phyloP scores from a whole-genome alignment of 2,888 invertebrate species.

The Dryobotodes eremita region DNA sequence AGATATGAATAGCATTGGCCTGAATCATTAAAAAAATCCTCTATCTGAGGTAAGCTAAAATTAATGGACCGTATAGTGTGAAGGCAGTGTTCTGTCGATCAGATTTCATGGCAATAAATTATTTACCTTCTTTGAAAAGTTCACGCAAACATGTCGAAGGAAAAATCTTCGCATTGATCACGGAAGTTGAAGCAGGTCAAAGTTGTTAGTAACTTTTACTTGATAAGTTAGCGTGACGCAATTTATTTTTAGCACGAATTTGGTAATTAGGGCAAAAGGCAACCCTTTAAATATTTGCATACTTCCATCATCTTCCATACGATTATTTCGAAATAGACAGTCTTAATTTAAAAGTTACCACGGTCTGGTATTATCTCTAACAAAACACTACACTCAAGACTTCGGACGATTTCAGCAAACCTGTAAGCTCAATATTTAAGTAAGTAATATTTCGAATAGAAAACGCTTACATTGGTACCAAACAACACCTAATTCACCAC shows the following conservation, averaged over 20 bases:
- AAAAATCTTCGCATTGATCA: constrained; percentile 37
- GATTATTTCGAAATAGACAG: background rate
- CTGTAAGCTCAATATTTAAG: too few species aligned
- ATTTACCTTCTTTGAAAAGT: constrained; percentile 18
- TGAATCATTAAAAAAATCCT: too few species aligned
- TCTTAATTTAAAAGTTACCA: too few species aligned
- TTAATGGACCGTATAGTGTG: too few species aligned
- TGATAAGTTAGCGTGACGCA: constrained; percentile 1
- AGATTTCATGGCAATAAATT: constrained; percentile 12
- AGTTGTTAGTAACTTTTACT: constrained; percentile 20
- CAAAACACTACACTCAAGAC: too few species aligned
- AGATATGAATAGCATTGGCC: too few species aligned
- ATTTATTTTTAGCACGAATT: constrained; percentile 1
- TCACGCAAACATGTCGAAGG: constrained; percentile 27
- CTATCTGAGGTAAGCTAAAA: too few species aligned
- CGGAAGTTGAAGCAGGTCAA: constrained; percentile 44
- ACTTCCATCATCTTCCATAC: background rate
- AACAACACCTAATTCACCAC: background rate
- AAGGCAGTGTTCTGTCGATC: background rate
- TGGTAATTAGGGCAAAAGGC: background rate
- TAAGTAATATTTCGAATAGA: too few species aligned
- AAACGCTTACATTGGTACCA: background rate
- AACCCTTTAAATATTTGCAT: constrained; percentile 6
- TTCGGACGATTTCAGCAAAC: background rate
- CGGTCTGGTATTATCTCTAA: too few species aligned